Conservation (phyloP, 2,113 vertebrate species). For the Puntigrus tetrazona region DNA sequence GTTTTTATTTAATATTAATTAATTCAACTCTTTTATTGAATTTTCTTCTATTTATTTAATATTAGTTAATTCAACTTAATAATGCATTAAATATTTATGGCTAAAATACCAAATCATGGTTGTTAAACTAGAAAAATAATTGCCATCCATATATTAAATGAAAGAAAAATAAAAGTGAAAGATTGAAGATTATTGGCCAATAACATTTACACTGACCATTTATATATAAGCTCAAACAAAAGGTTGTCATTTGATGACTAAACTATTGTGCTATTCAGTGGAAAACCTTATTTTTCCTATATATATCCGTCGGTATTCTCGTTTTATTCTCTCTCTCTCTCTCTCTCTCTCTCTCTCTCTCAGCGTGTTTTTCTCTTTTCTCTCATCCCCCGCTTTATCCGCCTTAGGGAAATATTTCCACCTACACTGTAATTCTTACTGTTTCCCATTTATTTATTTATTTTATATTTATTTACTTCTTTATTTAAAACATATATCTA, state of each 20-base stretch:
- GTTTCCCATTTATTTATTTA: background rate
- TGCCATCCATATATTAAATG: background rate
- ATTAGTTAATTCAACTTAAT: background rate
- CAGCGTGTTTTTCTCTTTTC: background rate
- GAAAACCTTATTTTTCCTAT: conserved; percentile 45
- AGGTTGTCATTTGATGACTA: conserved; percentile 35
- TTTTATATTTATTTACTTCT: conserved; percentile 21
- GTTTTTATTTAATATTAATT: background rate
- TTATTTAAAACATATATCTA: conserved; percentile 20
- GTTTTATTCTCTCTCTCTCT: conserved; percentile 1
- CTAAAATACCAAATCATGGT: background rate
- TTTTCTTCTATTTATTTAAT: no score
- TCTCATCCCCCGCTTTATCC: background rate
- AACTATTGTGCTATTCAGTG: conserved; percentile 43
- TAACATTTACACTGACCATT: no score
- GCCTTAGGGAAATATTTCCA: conserved; percentile 32
- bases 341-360: conserved; percentile 10
- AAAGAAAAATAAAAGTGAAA: background rate
- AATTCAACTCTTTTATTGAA: no score
- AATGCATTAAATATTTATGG: background rate
- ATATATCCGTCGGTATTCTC: conserved; percentile 8
- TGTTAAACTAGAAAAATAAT: background rate
- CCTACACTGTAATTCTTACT: conserved; percentile 13
- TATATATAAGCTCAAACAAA: background rate
- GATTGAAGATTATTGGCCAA: no score